These are phyloP conservation scores for Pediacus dermestoides DNA, from an alignment of 2,888 invertebrate species.

Conservation along the genomic window DNA sequence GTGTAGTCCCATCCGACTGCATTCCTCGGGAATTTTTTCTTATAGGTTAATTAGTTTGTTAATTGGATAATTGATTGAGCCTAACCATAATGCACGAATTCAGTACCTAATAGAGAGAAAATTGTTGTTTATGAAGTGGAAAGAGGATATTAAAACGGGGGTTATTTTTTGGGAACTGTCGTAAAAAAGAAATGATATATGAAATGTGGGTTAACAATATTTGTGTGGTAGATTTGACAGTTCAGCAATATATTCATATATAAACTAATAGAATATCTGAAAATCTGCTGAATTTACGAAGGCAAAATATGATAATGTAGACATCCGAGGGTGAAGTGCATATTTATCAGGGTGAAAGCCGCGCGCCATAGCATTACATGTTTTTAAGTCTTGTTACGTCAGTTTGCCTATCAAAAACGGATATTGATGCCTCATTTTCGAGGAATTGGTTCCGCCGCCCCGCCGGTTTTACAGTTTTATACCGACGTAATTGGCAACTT, in stretches of 20 bases:
- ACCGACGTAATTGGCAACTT: slow-evolving; percentile 16
- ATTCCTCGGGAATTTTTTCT: too few relatives aligned
- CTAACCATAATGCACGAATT: too few relatives aligned
- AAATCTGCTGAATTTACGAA: slow-evolving; percentile 15
- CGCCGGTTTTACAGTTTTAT: slow-evolving; percentile 14
- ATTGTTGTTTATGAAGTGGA: too few relatives aligned
- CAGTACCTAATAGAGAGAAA: too few relatives aligned
- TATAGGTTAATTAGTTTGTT: too few relatives aligned
- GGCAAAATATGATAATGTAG: slow-evolving; percentile 16
- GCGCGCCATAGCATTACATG: slow-evolving; percentile 1
- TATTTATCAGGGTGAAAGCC: slow-evolving; percentile 12
- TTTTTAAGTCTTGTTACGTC: slow-evolving; percentile 14
- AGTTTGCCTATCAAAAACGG: slow-evolving; percentile 11
- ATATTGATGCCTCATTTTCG: slow-evolving; percentile 15
- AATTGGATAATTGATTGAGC: too few relatives aligned
- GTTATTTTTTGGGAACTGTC: too few relatives aligned
- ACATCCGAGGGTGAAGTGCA: slow-evolving; percentile 14
- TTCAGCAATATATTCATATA: slow-evolving; percentile 10
- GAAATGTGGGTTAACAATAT: too few relatives aligned
- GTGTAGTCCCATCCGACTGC: too few relatives aligned
- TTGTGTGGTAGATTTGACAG: slow-evolving; percentile 9
- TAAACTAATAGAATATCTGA: slow-evolving; percentile 16
- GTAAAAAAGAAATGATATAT: too few relatives aligned
- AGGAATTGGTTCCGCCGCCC: slow-evolving; percentile 12
- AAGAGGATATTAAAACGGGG: too few relatives aligned